These are phyloP conservation scores for Venusia cambrica DNA, from an alignment of 2,888 invertebrate genomes.

Conservation along the genomic window DNA sequence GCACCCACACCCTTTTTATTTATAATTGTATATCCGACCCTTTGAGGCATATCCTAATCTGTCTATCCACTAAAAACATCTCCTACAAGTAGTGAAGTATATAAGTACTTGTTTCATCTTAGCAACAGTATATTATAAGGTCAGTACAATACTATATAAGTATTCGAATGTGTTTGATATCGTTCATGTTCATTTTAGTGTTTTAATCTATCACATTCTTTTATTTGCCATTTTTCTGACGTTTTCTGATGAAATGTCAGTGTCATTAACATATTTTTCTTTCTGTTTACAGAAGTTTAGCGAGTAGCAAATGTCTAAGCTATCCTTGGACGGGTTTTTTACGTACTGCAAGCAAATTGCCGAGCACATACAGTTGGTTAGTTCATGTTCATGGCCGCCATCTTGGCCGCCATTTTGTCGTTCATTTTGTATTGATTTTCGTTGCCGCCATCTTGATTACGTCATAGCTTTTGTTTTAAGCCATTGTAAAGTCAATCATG, in stretches of 20 bases:
- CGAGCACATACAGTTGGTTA: conserved; percentile 79
- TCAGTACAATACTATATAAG: conserved; percentile 23
- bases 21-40: conserved; percentile 56
- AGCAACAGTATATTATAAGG: conserved; percentile 26
- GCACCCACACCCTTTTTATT: conserved; percentile 36
- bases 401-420: conserved; percentile 38
- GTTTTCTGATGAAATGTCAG: conserved; percentile 10
- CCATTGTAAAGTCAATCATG: too few species aligned
- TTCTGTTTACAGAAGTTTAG: conserved; percentile 72
- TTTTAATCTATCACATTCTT: conserved; percentile 3
- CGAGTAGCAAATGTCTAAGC: conserved; percentile 72
- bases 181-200: conserved; percentile 15
- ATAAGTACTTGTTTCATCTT: conserved; percentile 26
- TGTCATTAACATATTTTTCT: conserved; percentile 51
- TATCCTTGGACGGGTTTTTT: conserved; percentile 78
- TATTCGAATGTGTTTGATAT: conserved; percentile 19
- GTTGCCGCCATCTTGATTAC: conserved; percentile 36
- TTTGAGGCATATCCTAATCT: conserved; percentile 59
- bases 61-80: conserved; percentile 74
- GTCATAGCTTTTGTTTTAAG: conserved; percentile 12
- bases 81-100: conserved; percentile 66
- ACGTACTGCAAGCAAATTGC: conserved; percentile 81
- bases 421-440: conserved; percentile 23
- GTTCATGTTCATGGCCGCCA: conserved; percentile 55
- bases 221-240: background rate